phyloP scores from a whole-genome alignment of 2,888 invertebrate genomes.

The Lasioglossum lativentre region DNA sequence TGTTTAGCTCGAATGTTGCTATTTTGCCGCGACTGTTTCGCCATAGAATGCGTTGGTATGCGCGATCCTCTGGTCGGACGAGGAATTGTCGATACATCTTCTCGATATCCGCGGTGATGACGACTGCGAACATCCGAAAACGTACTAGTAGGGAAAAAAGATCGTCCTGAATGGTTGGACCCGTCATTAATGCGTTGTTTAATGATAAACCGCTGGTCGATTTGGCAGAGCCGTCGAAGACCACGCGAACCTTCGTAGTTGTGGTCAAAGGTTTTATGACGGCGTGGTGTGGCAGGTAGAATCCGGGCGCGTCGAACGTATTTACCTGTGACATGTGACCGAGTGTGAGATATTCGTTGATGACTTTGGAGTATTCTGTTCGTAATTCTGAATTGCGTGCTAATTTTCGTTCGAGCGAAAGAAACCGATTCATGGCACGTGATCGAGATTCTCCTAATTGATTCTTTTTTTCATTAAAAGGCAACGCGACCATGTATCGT shows the following conservation, averaged over 20 bases:
- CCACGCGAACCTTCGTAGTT: not conserved
- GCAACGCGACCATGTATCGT: not conserved
- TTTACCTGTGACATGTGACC: not conserved
- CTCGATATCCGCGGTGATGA: slow-evolving; percentile 6
- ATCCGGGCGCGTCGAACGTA: not conserved
- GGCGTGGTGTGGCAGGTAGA: slow-evolving; percentile 22
- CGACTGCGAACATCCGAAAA: not conserved
- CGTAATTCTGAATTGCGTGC: not conserved
- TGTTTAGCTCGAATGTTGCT: not conserved
- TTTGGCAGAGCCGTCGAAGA: not conserved
- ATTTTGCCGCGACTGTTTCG: not conserved
- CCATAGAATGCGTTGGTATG: not conserved
- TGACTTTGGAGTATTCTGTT: not conserved
- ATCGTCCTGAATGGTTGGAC: not conserved
- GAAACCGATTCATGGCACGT: not conserved
- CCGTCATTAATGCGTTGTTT: not conserved
- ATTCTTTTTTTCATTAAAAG: not conserved
- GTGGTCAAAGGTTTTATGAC: not conserved
- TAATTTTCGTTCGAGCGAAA: not conserved
- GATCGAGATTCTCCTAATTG: not conserved
- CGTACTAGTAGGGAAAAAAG: not conserved
- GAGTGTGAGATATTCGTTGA: not conserved
- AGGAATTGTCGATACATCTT: slow-evolving; percentile 22
- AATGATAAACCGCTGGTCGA: not conserved
- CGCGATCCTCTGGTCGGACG: not conserved